These are phyloP conservation scores for Isurus oxyrinchus DNA, from an alignment of 2,113 vertebrate species.

Conservation along the genomic window DNA sequence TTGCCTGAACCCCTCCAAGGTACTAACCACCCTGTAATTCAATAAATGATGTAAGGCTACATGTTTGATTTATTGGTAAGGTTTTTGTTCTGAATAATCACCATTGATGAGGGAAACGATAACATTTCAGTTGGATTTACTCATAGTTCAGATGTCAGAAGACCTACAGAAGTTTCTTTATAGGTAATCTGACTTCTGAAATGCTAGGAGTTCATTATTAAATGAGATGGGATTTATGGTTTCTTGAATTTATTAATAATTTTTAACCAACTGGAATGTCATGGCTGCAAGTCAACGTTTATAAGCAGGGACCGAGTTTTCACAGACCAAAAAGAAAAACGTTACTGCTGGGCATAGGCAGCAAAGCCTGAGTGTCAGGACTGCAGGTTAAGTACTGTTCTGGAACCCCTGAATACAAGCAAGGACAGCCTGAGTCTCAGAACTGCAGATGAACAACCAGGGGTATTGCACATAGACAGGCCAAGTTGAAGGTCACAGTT, in stretches of 20 bases:
- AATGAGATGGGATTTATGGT: background rate
- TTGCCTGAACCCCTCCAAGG: no score
- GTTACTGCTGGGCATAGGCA: background rate
- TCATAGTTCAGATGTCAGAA: background rate
- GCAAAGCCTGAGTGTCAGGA: background rate
- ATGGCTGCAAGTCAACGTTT: background rate
- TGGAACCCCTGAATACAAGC: background rate
- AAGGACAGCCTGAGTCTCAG: background rate
- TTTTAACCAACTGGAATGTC: background rate
- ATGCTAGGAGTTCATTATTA: background rate
- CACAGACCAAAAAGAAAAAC: background rate
- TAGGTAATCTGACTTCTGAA: background rate
- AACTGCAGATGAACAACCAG: background rate
- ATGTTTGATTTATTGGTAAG: background rate
- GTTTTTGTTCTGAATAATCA: background rate
- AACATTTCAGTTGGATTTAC: background rate
- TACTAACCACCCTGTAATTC: background rate
- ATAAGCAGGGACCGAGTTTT: background rate
- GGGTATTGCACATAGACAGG: background rate
- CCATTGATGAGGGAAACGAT: background rate
- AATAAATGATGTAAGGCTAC: background rate
- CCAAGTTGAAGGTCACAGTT: background rate
- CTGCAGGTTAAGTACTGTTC: background rate
- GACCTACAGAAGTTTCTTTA: background rate
- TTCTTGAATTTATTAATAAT: background rate